Evolutionary conservation across 2,113 vertebrate species (phyloP).

Genomic region (Myotis davidii): DNA sequence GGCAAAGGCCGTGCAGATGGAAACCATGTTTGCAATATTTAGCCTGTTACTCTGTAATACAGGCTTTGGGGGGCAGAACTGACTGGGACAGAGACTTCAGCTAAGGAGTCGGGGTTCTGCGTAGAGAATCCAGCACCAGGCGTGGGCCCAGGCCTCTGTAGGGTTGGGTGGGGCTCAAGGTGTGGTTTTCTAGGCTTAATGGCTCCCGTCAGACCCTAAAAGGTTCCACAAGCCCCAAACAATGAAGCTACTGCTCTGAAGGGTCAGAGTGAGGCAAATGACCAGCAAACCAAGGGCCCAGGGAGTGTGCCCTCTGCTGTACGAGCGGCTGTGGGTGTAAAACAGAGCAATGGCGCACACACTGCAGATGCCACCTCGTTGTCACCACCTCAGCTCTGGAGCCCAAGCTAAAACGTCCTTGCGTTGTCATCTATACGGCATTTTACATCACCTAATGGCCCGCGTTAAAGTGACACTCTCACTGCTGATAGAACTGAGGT

Average conservation of each 20-base stretch:
- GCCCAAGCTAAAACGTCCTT: not conserved
- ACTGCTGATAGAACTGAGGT: not conserved
- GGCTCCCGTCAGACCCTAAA: not conserved
- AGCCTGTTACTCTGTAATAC: not conserved
- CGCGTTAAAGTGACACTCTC: slow-evolving; percentile 1
- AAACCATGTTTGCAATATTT: not conserved
- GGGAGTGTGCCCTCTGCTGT: not conserved
- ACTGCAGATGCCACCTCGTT: not conserved
- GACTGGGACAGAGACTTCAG: not conserved
- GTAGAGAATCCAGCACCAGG: not conserved
- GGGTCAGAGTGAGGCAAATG: not conserved
- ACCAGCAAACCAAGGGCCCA: not conserved
- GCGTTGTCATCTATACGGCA: not conserved
- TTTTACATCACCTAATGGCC: not conserved
- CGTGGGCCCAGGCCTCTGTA: not conserved
- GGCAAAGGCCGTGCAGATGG: not conserved
- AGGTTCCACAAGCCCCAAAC: not conserved
- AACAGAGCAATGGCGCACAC: not conserved
- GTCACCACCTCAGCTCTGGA: not conserved
- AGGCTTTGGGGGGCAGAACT: not conserved
- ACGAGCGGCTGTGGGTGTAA: not conserved
- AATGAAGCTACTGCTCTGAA: not conserved
- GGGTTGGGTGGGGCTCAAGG: not conserved
- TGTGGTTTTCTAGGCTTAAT: not conserved
- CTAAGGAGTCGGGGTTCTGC: not conserved